Percentiles rank a stretch among this genome's conserved stretches.
These are phyloP conservation scores for Erpetoichthys calabaricus DNA, from an alignment of 2,797 vertebrate species.

Conservation along the genomic window DNA sequence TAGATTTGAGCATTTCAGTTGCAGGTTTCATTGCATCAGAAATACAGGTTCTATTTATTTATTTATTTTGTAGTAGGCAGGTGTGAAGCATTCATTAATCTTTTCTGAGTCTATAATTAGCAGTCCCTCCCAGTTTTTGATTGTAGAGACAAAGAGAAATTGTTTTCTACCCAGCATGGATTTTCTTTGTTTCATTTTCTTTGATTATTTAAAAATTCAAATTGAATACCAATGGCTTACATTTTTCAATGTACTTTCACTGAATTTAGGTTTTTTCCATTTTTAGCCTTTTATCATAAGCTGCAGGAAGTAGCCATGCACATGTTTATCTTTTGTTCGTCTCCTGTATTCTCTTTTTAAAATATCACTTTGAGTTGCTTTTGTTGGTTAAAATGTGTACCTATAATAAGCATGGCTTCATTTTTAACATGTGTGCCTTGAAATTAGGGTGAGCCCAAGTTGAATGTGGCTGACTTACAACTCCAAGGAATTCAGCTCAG, in stretches of 20 bases:
- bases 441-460: too few relatives aligned
- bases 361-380: constrained; percentile 7
- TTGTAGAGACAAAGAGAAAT: constrained; percentile 53
- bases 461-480: too few relatives aligned
- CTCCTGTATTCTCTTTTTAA: constrained; percentile 20
- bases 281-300: constrained; percentile 41
- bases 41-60: too few relatives aligned
- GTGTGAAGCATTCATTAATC: constrained; percentile 49
- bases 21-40: too few relatives aligned
- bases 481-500: too few relatives aligned
- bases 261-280: constrained; percentile 47
- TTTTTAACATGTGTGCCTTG: too few relatives aligned
- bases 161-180: constrained; percentile 41
- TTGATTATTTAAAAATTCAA: constrained; percentile 34
- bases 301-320: constrained; percentile 26
- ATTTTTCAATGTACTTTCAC: constrained; percentile 14
- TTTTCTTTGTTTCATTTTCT: constrained; percentile 26
- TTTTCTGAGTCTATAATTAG: constrained; percentile 45
- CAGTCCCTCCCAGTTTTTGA: constrained; percentile 46
- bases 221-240: constrained; percentile 39
- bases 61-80: constrained; percentile 16
- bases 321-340: constrained; percentile 21
- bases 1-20: too few relatives aligned
- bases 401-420: too few relatives aligned
- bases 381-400: too few relatives aligned